Evolutionary conservation across 2,888 invertebrate species (phyloP).

Genomic region (Coleophora deauratella): DNA sequence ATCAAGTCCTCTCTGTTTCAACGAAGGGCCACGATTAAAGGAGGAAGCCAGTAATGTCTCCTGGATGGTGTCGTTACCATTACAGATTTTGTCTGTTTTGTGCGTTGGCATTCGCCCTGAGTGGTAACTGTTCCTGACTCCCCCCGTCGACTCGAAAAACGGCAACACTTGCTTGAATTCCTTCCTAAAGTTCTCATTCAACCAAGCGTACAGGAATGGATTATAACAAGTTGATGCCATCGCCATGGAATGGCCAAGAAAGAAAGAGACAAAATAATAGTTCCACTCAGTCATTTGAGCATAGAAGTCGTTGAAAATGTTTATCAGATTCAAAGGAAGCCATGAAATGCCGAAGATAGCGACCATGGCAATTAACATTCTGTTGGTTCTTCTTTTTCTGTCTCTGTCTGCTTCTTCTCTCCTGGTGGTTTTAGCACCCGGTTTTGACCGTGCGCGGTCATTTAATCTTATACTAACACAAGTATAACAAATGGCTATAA

Average conservation of each 20-base stretch:
- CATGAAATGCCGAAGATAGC: slow-evolving; percentile 92
- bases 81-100: slow-evolving; percentile 81
- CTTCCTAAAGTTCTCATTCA: slow-evolving; percentile 96
- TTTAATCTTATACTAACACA: slow-evolving; percentile 86
- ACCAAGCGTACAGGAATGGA: slow-evolving; percentile 97
- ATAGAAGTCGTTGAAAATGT: slow-evolving; percentile 82
- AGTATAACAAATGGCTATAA: slow-evolving; percentile 90
- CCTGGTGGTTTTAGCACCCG: slow-evolving; percentile 81
- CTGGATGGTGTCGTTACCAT: slow-evolving; percentile 84
- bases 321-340: slow-evolving; percentile 88
- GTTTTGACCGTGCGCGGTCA: slow-evolving; percentile 81
- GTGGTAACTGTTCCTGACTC: slow-evolving; percentile 66
- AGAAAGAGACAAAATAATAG: slow-evolving; percentile 91
- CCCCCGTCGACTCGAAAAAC: slow-evolving; percentile 71
- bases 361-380: slow-evolving; percentile 95
- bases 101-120: slow-evolving; percentile 60
- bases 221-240: slow-evolving; percentile 99
- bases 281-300: slow-evolving; percentile 78
- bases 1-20: slow-evolving; percentile 50
- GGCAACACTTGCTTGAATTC: slow-evolving; percentile 89
- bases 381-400: slow-evolving; percentile 86
- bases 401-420: slow-evolving; percentile 87
- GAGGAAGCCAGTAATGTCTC: slow-evolving; percentile 76
- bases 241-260: slow-evolving; percentile 92
- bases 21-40: slow-evolving; percentile 68